Conservation (phyloP, 2,113 vertebrate genomes). For the Otis tarda region DNA sequence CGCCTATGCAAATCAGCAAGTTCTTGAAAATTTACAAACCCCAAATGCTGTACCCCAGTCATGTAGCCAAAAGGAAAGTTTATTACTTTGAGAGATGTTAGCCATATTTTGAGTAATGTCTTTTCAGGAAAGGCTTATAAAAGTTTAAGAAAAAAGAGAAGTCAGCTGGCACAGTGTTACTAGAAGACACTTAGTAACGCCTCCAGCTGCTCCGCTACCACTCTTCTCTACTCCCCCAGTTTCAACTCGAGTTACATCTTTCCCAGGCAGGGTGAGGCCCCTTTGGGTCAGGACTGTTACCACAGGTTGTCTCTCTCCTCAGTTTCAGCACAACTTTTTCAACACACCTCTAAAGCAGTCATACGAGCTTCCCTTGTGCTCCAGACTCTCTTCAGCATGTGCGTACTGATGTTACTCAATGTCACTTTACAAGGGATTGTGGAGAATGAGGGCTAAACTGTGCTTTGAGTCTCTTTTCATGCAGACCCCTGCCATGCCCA, state of each 20-base stretch:
- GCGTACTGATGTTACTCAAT: neutral
- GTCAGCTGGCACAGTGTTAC: neutral
- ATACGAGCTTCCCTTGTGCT: neutral
- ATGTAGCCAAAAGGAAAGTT: neutral
- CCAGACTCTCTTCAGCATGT: fast-evolving
- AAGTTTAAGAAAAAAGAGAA: neutral
- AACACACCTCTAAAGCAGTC: neutral
- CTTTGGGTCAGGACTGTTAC: neutral
- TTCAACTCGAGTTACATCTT: neutral
- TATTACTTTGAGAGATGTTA: neutral
- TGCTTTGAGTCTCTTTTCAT: neutral
- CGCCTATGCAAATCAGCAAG: constrained; percentile 17
- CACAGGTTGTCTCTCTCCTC: neutral
- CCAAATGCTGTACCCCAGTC: neutral
- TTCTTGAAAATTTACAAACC: neutral
- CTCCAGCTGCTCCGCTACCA: neutral
- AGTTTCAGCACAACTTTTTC: neutral
- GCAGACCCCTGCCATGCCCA: neutral
- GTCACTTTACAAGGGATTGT: neutral
- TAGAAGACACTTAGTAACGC: neutral
- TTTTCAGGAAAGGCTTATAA: constrained; percentile 6
- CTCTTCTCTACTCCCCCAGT: neutral
- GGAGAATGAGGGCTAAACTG: neutral
- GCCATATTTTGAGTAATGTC: neutral
- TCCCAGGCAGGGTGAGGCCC: neutral